Evolutionary conservation across 2,113 vertebrate genomes (phyloP).

Genomic region (Astatoreochromis straeleni): DNA sequence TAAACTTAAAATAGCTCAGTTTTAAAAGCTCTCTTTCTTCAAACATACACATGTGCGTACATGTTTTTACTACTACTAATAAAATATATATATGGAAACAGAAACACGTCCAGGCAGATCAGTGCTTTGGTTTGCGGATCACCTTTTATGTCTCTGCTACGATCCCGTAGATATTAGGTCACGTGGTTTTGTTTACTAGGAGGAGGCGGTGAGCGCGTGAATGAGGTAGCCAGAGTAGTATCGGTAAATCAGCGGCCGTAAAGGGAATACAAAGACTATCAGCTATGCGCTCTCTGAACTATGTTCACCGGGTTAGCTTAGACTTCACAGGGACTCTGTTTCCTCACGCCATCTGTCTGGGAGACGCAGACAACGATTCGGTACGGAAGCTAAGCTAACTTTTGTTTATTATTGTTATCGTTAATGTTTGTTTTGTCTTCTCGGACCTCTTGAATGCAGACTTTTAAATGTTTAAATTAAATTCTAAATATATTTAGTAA

Average conservation of each 20-base stretch:
- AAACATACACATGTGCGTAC: neutral
- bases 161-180: slow-evolving; percentile 29
- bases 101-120: neutral
- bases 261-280: neutral
- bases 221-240: neutral
- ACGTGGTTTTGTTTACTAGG: slow-evolving; percentile 53
- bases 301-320: slow-evolving; percentile 84
- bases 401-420: neutral
- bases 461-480: neutral
- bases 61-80: neutral
- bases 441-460: neutral
- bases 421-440: neutral
- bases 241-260: neutral
- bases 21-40: neutral
- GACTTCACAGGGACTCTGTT: slow-evolving; percentile 90
- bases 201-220: neutral
- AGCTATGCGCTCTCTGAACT: slow-evolving; percentile 85
- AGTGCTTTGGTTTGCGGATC: neutral
- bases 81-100: neutral
- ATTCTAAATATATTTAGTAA: neutral
- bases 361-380: slow-evolving; percentile 90
- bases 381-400: slow-evolving; percentile 51
- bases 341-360: slow-evolving; percentile 88
- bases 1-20: neutral
- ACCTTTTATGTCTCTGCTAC: neutral